Conservation (phyloP, 2,888 invertebrate species). For the Thymelicus lineola region DNA sequence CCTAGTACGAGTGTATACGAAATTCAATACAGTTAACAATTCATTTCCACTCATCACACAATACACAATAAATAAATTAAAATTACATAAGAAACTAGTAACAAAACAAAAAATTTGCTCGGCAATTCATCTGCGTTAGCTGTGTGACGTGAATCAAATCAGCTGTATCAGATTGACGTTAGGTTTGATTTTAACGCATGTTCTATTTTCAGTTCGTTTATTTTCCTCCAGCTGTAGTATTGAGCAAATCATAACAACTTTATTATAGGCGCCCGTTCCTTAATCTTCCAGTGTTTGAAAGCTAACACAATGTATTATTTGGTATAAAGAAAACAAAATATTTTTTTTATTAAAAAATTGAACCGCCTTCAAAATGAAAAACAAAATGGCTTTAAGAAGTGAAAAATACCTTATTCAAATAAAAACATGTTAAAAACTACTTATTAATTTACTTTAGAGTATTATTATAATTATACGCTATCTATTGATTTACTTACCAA, state of each 20-base stretch:
- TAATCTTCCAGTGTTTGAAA: not conserved
- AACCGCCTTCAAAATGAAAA: too few species aligned
- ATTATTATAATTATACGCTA: too few species aligned
- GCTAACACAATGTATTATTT: too few species aligned
- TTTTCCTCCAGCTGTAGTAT: slow-evolving; percentile 52
- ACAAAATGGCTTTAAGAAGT: too few species aligned
- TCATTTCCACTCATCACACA: slow-evolving; percentile 51
- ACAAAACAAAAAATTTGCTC: slow-evolving; percentile 48
- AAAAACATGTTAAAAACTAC: too few species aligned
- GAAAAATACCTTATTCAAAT: too few species aligned
- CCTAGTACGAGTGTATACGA: slow-evolving; percentile 58
- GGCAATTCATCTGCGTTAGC: not conserved
- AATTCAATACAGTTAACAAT: slow-evolving; percentile 52
- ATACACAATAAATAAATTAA: slow-evolving; percentile 11
- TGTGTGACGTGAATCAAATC: slow-evolving; percentile 10
- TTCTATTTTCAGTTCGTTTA: slow-evolving; percentile 62
- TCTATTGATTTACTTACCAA: too few species aligned
- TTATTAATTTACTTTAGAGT: too few species aligned
- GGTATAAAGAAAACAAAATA: too few species aligned
- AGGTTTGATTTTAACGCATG: slow-evolving; percentile 44
- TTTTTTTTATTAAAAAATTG: too few species aligned
- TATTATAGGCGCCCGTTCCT: not conserved
- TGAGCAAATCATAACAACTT: slow-evolving; percentile 41
- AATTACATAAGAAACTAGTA: slow-evolving; percentile 47
- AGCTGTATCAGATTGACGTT: slow-evolving; percentile 45